phyloP scores from a whole-genome alignment of 2,888 invertebrate species.

The Melolontha melolontha region DNA sequence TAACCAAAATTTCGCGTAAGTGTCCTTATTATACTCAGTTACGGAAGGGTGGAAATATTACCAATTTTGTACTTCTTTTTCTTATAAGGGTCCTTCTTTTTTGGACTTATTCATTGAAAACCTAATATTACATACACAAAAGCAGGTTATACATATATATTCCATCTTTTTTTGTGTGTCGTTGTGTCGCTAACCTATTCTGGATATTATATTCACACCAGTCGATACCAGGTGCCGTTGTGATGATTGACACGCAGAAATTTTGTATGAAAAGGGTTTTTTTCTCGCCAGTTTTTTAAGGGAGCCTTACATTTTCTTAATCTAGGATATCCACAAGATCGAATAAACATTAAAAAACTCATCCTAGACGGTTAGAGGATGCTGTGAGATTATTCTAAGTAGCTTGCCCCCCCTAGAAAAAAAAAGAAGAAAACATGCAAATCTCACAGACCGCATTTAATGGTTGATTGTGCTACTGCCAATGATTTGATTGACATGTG shows the following conservation, averaged over 20 bases:
- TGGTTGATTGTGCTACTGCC: conserved; percentile 42
- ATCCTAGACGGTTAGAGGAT: background rate
- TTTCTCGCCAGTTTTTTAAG: conserved; percentile 44
- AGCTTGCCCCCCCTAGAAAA: background rate
- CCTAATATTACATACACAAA: no score
- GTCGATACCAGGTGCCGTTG: conserved; percentile 51
- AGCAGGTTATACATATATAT: no score
- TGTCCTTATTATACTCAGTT: no score
- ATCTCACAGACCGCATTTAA: conserved; percentile 43
- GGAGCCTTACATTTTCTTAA: conserved; percentile 42
- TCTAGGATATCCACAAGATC: conserved; percentile 46
- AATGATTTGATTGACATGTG: conserved; percentile 48
- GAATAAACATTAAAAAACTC: conserved; percentile 41
- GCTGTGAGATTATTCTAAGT: background rate
- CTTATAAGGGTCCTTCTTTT: background rate
- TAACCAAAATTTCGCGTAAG: background rate
- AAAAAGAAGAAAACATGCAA: conserved; percentile 40
- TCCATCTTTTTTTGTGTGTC: background rate
- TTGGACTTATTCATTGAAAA: no score
- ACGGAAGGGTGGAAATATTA: no score
- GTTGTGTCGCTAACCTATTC: background rate
- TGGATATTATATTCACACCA: conserved; percentile 1
- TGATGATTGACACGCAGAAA: conserved; percentile 53
- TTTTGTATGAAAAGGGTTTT: conserved; percentile 51
- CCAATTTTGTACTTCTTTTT: background rate